Evolutionary conservation across 2,113 vertebrate genomes (phyloP).

Genomic region (Glareola pratincola): DNA sequence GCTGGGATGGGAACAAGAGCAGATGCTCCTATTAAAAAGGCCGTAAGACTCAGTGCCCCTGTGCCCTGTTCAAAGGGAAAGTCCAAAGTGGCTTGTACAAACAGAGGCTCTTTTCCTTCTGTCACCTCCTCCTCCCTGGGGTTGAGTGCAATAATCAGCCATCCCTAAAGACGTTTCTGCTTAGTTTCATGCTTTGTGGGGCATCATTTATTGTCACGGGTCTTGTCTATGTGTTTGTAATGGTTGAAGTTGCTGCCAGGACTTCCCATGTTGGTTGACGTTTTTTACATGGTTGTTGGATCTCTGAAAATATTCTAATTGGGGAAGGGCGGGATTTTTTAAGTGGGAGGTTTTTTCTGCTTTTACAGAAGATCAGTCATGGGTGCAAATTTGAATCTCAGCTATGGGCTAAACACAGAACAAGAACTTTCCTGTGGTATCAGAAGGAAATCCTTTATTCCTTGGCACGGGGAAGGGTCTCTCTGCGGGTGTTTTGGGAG

Average conservation of each 20-base stretch:
- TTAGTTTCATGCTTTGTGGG: not conserved
- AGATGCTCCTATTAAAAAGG: conserved; percentile 60
- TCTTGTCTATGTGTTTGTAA: not conserved
- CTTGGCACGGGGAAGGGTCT: not conserved
- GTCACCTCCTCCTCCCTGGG: not conserved
- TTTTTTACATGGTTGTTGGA: not conserved
- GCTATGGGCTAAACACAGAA: not conserved
- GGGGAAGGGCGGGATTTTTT: not conserved
- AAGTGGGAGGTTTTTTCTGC: rapidly evolving
- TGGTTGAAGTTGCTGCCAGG: not conserved
- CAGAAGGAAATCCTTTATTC: not conserved
- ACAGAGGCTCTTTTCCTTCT: conserved; percentile 30
- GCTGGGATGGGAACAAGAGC: conserved; percentile 47
- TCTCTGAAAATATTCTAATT: not conserved
- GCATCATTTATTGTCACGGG: rapidly evolving
- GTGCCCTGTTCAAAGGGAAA: conserved; percentile 35
- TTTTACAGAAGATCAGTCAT: not conserved
- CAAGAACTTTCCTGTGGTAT: not conserved
- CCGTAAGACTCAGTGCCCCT: conserved; percentile 5
- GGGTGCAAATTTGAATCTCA: not conserved
- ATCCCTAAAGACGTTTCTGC: not conserved
- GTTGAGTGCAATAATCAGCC: not conserved
- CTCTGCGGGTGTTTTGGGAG: not conserved
- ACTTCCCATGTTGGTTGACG: not conserved
- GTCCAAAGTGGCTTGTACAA: conserved; percentile 21